Conservation (phyloP, 2,888 invertebrate species). For the Heliconius charithonia region DNA sequence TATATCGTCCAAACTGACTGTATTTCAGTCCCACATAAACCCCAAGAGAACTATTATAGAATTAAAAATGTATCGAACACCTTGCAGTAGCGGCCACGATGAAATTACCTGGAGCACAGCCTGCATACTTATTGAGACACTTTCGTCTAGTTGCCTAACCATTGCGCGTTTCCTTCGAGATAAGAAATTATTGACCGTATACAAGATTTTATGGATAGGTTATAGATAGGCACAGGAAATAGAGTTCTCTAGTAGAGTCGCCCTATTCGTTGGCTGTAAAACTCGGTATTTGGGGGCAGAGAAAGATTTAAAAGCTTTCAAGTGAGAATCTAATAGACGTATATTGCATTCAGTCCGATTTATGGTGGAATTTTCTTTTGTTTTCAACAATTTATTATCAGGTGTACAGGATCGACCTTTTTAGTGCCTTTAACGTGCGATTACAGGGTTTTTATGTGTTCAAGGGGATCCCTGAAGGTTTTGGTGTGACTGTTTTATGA, state of each 20-base stretch:
- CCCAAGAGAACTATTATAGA: conserved; percentile 66
- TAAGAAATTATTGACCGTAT: conserved; percentile 42
- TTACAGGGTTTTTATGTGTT: conserved; percentile 52
- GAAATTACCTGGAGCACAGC: conserved; percentile 43
- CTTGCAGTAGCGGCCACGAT: conserved; percentile 53
- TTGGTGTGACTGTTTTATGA: conserved; percentile 24
- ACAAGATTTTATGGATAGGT: conserved; percentile 46
- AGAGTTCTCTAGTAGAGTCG: neutral
- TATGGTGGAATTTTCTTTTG: conserved; percentile 79
- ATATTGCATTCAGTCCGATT: conserved; percentile 78
- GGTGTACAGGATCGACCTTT: conserved; percentile 58
- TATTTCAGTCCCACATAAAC: conserved; percentile 46
- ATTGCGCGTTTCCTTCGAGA: conserved; percentile 41
- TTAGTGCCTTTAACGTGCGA: conserved; percentile 59
- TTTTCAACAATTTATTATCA: conserved; percentile 72
- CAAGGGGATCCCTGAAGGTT: conserved; percentile 34
- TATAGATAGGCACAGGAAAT: conserved; percentile 31
- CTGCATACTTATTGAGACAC: conserved; percentile 44
- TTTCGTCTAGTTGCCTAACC: conserved; percentile 43
- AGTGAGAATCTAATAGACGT: conserved; percentile 79
- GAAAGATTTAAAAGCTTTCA: conserved; percentile 76
- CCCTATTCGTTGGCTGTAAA: conserved; percentile 62
- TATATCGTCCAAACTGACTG: conserved; percentile 40
- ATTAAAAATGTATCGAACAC: conserved; percentile 78
- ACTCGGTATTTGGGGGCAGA: conserved; percentile 64